phyloP scores from a whole-genome alignment of 2,113 vertebrate species.

The Epinephelus fuscoguttatus region DNA sequence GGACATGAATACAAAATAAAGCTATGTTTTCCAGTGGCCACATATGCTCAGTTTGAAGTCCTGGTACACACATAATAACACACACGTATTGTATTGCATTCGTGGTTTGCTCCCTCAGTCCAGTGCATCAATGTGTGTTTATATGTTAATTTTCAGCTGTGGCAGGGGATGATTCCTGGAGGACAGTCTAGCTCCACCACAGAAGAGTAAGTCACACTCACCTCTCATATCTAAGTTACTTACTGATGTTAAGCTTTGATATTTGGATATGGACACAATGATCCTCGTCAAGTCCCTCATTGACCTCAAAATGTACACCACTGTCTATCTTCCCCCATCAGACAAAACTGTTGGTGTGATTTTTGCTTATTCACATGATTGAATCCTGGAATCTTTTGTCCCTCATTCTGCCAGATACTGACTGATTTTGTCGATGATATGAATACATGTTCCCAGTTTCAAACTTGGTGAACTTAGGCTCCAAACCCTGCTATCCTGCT shows the following conservation, averaged over 20 bases:
- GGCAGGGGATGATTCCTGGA: conserved; percentile 82
- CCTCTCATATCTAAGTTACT: neutral
- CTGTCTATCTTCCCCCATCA: neutral
- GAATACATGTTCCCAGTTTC: neutral
- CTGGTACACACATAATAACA: neutral
- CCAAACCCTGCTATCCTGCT: neutral
- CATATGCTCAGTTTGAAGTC: conserved; percentile 1
- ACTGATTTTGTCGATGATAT: neutral
- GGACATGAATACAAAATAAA: conserved; percentile 10
- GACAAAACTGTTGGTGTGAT: neutral
- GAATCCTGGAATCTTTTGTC: neutral
- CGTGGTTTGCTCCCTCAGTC: neutral
- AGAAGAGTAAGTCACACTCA: conserved; percentile 75
- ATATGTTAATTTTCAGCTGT: conserved; percentile 65
- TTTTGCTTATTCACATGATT: neutral
- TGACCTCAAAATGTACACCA: too few relatives aligned
- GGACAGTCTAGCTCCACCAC: conserved; percentile 79
- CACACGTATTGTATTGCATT: conserved; percentile 16
- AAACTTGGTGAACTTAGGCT: neutral
- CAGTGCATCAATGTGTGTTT: conserved; percentile 24
- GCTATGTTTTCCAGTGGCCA: neutral
- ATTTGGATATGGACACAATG: neutral
- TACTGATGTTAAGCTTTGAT: neutral
- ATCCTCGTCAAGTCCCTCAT: neutral
- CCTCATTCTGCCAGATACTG: neutral